Evolutionary conservation across 2,797 vertebrate species (phyloP), one percentile per base, ranked within the genome.

Genomic region (Pangasius djambal): DNA sequence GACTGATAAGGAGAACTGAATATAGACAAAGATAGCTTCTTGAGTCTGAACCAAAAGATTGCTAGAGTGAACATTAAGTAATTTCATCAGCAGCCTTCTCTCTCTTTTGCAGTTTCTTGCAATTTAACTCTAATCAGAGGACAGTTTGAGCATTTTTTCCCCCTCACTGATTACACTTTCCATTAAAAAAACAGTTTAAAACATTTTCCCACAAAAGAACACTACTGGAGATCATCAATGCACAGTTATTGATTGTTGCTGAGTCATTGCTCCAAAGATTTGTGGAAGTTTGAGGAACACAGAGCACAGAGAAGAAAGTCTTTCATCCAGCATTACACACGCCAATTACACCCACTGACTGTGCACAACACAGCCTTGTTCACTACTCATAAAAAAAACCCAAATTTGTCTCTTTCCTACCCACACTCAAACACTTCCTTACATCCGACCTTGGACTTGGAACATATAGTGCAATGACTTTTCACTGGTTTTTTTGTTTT

Each of bases 271-370:
- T 90, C 85, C 52, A 90, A 75, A 75, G 88, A 75, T 87, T 86
- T 63, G 77, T 90, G 37, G 83, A 90, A 77, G 88, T 84, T 78
- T 15, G 65, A 81, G 89, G 65, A 87, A n/a, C 74, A 90, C 40
- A 48, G 22, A 83, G 61, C 28, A 52, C 65, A 69, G 67, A 90
- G 88, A 92, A 91, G 52, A 59, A 79, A 86, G 70, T 75, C 89
- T 92, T 93, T 93, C 91, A 91, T 90, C 44, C 77, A 70, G 67
- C 40, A 92, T 92, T 92, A 90, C 89, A 88, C 86, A 91, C 48
- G 59, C 90, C 88, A 92, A 90, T 93, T 92, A 90, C 88, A 91
- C 92, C 86, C 88, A 85, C 86, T 77, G 74, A 59, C 75, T 74
- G 83, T 89, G 67, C 85, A 90, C 86, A 90, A 69, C 82, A 88